Evolutionary conservation across 2,888 invertebrate species (phyloP).

Genomic region (Andrena flavipes): DNA sequence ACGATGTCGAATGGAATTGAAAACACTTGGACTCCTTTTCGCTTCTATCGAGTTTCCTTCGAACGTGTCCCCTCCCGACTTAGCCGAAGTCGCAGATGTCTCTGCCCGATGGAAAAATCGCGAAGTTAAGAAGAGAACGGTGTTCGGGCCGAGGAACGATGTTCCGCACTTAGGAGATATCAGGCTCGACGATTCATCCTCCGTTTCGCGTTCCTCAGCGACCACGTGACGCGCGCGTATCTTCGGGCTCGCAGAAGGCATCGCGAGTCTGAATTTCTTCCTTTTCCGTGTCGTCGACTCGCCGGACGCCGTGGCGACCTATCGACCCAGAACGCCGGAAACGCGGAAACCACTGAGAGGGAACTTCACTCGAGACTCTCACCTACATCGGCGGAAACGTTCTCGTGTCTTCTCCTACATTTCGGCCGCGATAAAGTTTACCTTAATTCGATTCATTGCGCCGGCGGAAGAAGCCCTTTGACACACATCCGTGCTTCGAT

Average conservation of each 20-base stretch:
- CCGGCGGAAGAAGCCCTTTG: background rate
- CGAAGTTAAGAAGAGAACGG: conserved; percentile 4
- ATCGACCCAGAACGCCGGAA: conserved; percentile 48
- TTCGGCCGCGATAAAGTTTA: conserved; percentile 23
- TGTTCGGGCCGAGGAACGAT: conserved; percentile 28
- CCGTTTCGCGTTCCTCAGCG: conserved; percentile 5
- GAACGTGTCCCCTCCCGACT: conserved; percentile 4
- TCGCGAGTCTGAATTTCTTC: conserved; percentile 7
- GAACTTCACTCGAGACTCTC: conserved; percentile 47
- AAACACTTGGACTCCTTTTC: conserved; percentile 4
- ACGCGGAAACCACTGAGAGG: conserved; percentile 45
- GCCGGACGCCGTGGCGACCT: conserved; percentile 29
- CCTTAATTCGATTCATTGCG: conserved; percentile 1
- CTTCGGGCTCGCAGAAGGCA: background rate
- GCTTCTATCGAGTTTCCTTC: background rate
- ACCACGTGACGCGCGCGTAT: conserved; percentile 12
- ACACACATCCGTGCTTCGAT: background rate
- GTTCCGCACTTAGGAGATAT: conserved; percentile 34
- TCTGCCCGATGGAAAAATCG: conserved; percentile 17
- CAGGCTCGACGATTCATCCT: conserved; percentile 4
- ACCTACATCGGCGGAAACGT: conserved; percentile 17
- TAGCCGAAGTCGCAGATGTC: background rate
- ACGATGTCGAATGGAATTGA: conserved; percentile 26
- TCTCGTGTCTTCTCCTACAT: conserved; percentile 36
- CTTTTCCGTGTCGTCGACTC: background rate